A percentile compares a stretch with the other conserved stretches of the same genome.
Conservation (phyloP, 2,888 invertebrate species). For the Andrena minutula region DNA sequence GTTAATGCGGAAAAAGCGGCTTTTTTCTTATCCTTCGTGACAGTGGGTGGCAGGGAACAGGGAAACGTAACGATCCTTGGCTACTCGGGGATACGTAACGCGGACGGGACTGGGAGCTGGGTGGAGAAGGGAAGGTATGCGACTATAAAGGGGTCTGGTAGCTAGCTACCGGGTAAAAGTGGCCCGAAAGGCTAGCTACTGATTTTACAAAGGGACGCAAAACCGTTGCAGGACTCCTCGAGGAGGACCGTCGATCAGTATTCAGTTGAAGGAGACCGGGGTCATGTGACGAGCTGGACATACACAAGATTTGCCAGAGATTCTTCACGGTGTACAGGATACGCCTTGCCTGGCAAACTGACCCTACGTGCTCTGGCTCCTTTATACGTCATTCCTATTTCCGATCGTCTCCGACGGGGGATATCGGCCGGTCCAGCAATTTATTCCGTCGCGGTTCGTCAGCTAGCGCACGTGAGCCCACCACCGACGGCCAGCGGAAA, state of each 20-base stretch:
- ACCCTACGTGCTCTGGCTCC: slow-evolving; percentile 80
- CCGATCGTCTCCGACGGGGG: slow-evolving; percentile 73
- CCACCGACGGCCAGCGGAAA: slow-evolving; percentile 9
- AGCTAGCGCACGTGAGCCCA: slow-evolving; percentile 42
- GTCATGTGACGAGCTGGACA: slow-evolving; percentile 78
- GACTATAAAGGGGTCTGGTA: slow-evolving; percentile 54
- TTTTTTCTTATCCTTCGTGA: slow-evolving; percentile 41
- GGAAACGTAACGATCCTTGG: slow-evolving; percentile 51
- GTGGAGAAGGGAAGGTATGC: slow-evolving; percentile 60
- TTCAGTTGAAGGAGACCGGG: slow-evolving; percentile 72
- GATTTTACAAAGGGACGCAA: slow-evolving; percentile 78
- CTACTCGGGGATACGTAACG: slow-evolving; percentile 52
- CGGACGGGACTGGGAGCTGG: slow-evolving; percentile 21
- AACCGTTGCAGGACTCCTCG: slow-evolving; percentile 63
- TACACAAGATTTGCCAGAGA: slow-evolving; percentile 78
- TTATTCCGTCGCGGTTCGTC: slow-evolving; percentile 59
- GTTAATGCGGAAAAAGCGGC: slow-evolving; percentile 55
- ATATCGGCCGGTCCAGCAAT: slow-evolving; percentile 70
- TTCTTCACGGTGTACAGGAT: slow-evolving; percentile 77
- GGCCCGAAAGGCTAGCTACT: slow-evolving; percentile 73
- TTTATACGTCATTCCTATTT: slow-evolving; percentile 77
- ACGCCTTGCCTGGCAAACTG: slow-evolving; percentile 79
- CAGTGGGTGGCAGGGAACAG: not conserved
- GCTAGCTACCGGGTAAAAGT: slow-evolving; percentile 20
- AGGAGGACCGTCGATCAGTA: slow-evolving; percentile 65